phyloP scores from a whole-genome alignment of 2,797 vertebrate genomes.

The Acrocephalus scirpaceus region DNA sequence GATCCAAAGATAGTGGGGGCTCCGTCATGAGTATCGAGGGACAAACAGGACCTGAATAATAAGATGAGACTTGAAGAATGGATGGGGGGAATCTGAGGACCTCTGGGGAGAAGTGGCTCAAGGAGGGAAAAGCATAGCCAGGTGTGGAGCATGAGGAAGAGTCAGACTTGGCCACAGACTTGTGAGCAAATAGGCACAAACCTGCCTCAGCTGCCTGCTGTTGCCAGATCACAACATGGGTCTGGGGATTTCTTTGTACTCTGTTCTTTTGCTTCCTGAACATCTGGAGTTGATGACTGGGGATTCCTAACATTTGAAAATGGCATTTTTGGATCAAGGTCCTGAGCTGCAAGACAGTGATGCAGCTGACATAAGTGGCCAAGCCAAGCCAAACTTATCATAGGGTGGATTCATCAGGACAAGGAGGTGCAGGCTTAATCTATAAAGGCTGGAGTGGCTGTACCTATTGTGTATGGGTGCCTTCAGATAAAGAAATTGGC shows the following conservation, averaged over 20 bases:
- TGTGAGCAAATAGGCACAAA: neutral
- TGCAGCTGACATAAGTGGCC: neutral
- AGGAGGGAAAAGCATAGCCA: neutral
- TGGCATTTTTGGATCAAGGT: neutral
- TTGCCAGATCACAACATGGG: neutral
- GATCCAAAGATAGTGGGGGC: slow-evolving; percentile 32
- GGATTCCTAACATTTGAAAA: neutral
- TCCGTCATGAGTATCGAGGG: neutral
- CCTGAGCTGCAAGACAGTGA: neutral
- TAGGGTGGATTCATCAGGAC: neutral
- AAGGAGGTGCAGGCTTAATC: neutral
- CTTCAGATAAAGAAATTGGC: neutral
- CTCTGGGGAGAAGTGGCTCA: neutral
- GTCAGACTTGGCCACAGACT: neutral
- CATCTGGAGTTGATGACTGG: neutral
- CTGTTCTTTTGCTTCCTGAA: neutral
- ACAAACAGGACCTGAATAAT: slow-evolving; percentile 57
- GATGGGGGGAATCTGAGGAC: neutral
- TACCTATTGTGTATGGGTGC: neutral
- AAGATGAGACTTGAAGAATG: neutral
- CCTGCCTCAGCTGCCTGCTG: neutral
- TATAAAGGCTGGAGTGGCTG: neutral
- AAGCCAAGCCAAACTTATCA: neutral
- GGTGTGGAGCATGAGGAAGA: neutral
- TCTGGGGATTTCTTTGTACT: neutral